Conservation (phyloP, 2,113 vertebrate species). For the Irena cyanogastra region DNA sequence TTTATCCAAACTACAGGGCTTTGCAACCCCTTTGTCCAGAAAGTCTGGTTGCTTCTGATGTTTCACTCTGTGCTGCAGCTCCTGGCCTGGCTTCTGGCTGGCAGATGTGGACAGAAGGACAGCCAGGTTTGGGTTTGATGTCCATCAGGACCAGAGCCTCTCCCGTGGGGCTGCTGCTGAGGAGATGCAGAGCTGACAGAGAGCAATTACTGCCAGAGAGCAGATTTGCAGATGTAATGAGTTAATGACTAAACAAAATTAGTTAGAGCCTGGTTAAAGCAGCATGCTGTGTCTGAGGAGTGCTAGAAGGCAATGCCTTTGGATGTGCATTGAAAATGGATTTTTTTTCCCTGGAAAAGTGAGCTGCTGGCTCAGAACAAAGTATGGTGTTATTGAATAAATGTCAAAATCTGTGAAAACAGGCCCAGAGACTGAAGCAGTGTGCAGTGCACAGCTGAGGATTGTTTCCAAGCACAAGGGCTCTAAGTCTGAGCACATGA, state of each 20-base stretch:
- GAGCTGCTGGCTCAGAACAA: neutral
- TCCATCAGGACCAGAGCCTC: neutral
- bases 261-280: neutral
- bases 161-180: neutral
- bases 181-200: conserved; percentile 5
- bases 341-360: neutral
- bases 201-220: neutral
- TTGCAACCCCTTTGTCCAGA: neutral
- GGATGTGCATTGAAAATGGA: neutral
- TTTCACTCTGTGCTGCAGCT: neutral
- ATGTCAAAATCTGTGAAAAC: neutral
- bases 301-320: neutral
- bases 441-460: neutral
- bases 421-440: neutral
- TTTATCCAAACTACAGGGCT: neutral
- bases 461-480: neutral
- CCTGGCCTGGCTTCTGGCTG: neutral
- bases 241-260: conserved; percentile 20
- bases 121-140: neutral
- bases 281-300: neutral
- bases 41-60: neutral
- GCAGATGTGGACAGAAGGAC: neutral
- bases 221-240: neutral
- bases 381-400: neutral
- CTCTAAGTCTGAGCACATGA: neutral